Evolutionary conservation across 2,888 invertebrate species (phyloP).

Genomic region (Drosophila helvetica): DNA sequence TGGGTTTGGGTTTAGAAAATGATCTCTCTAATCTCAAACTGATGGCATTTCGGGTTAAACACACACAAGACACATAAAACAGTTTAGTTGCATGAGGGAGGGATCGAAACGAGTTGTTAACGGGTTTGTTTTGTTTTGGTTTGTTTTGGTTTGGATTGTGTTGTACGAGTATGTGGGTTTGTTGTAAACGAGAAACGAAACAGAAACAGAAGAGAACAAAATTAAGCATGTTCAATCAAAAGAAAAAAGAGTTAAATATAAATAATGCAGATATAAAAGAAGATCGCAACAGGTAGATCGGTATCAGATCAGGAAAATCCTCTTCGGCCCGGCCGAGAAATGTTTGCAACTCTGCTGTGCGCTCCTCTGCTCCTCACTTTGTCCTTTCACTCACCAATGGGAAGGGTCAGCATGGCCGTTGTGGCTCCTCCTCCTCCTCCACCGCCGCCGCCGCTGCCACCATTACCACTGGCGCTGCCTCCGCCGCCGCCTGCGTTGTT

Average conservation of each 20-base stretch:
- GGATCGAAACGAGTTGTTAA: conserved; percentile 65
- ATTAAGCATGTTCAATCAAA: conserved; percentile 74
- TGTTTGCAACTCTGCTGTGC: neutral
- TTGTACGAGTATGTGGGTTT: conserved; percentile 37
- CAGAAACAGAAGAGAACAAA: conserved; percentile 75
- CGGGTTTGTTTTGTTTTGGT: conserved; percentile 41
- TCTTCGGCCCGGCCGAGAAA: conserved; percentile 26
- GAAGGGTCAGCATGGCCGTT: conserved; percentile 86
- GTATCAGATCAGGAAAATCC: conserved; percentile 19
- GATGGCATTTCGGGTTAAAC: conserved; percentile 52
- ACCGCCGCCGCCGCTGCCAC: conserved; percentile 34
- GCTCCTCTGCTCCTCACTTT: neutral
- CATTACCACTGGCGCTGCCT: conserved; percentile 35
- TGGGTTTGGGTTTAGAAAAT: conserved; percentile 43
- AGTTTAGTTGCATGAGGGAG: conserved; percentile 60
- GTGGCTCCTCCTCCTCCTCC: conserved; percentile 56
- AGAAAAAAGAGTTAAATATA: conserved; percentile 45
- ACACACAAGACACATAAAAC: conserved; percentile 54
- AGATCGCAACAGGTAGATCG: conserved; percentile 28
- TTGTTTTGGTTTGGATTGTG: conserved; percentile 35
- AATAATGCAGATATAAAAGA: conserved; percentile 28
- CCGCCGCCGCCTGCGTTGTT: conserved; percentile 61
- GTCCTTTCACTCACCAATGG: conserved; percentile 85
- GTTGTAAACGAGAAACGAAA: conserved; percentile 67
- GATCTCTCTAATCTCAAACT: conserved; percentile 47